A percentile compares a stretch with the other conserved stretches of the same genome.
Conservation (phyloP, 2,113 vertebrate species). For the Bubo scandiacus region DNA sequence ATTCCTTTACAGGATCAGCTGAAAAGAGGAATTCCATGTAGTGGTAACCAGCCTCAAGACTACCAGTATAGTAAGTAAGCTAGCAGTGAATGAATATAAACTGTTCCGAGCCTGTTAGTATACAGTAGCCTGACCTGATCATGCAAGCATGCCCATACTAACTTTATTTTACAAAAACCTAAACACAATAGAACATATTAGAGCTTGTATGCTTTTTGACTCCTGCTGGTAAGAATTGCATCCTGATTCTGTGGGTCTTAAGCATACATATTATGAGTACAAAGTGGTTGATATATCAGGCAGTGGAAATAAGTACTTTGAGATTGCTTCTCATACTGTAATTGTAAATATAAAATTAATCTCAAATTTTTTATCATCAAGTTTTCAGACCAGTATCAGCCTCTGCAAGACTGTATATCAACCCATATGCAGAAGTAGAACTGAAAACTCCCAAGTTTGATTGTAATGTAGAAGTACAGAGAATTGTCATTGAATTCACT, state of each 20-base stretch:
- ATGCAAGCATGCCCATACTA: background rate
- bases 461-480: constrained; percentile 89
- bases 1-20: constrained; percentile 75
- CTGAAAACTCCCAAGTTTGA: constrained; percentile 86
- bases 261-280: rapidly evolving
- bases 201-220: background rate
- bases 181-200: background rate
- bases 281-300: background rate
- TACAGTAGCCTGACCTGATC: background rate
- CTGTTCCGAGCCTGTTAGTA: background rate
- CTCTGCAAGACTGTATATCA: constrained; percentile 91
- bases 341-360: background rate
- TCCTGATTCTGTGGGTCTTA: background rate
- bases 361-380: constrained; percentile 43
- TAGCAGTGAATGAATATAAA: background rate
- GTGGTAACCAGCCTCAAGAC: constrained; percentile 68
- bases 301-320: background rate
- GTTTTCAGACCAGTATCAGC: constrained; percentile 95
- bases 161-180: background rate
- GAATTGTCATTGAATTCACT: constrained; percentile 91
- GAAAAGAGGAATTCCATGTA: constrained; percentile 82
- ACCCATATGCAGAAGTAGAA: constrained; percentile 87
- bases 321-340: background rate
- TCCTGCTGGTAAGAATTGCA: background rate
- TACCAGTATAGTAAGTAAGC: constrained; percentile 87